Conservation (phyloP, 2,797 vertebrate genomes). For the Acomys russatus region DNA sequence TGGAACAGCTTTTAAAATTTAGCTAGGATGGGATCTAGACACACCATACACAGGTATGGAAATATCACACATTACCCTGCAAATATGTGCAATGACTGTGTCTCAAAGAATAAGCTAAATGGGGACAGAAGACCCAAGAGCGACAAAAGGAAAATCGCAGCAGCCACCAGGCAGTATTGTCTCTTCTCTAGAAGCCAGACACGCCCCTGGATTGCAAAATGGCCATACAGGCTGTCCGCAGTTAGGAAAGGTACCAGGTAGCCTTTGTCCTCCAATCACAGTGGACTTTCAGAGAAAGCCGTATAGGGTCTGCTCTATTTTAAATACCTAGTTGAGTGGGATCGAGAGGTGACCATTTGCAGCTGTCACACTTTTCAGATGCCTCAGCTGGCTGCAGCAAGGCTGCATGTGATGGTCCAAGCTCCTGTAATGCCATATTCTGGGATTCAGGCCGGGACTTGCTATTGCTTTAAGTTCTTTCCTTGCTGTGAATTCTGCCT, state of each 20-base stretch:
- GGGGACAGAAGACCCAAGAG: background rate
- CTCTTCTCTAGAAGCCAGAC: background rate
- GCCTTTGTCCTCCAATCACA: background rate
- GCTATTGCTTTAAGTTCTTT: slow-evolving; percentile 59
- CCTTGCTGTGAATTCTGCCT: slow-evolving; percentile 59
- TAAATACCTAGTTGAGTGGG: slow-evolving; percentile 24
- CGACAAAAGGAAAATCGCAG: background rate
- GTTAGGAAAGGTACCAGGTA: background rate
- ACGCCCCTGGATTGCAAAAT: background rate
- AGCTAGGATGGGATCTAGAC: background rate
- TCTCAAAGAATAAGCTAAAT: background rate
- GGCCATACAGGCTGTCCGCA: background rate
- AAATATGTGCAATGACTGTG: background rate
- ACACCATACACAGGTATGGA: background rate
- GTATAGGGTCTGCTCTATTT: background rate
- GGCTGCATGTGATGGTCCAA: background rate
- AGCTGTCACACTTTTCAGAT: slow-evolving; percentile 49
- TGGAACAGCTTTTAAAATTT: background rate
- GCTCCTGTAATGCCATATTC: background rate
- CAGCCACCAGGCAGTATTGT: background rate
- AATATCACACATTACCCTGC: background rate
- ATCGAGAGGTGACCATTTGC: slow-evolving; percentile 15
- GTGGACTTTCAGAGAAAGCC: background rate
- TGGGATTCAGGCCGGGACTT: slow-evolving; percentile 49
- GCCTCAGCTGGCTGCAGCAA: background rate